Evolutionary conservation across 2,888 invertebrate genomes (phyloP), one percentile per base, ranked within the genome.

Genomic region (Pseudococcus viburni): DNA sequence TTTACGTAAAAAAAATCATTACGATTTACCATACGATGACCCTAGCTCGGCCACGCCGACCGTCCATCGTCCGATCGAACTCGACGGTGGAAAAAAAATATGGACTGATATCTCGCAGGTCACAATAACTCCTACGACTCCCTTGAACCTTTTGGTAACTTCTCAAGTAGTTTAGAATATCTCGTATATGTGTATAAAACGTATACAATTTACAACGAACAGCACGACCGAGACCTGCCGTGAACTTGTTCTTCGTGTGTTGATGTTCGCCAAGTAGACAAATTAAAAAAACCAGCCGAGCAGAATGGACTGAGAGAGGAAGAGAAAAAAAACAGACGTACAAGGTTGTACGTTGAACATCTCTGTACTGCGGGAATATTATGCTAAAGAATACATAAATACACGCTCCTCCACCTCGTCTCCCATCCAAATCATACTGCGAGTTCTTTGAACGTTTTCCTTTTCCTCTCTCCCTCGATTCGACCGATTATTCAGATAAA

Each of bases 191-290:
- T n/a, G n/a, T n/a, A 19, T 59, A 19, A 42, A 8, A 42, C 42
- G 42, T 22, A 26, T 83, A 46, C 80, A 83, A 83, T 83, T 83
- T 83, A 83, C 80, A 42, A 83, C 80, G 46, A 83, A 83, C 42
- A 46, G 80, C 80, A 83, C 80, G 80, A 83, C 80, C 80, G 80
- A 83, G 80, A 39, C 80, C 80, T 83, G 80, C 80, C 80, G 80
- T 83, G 80, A 83, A 83, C 80, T 83, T 83, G 80, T 83, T 83
- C 80, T 83, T 83, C 80, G 80, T 83, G 80, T 83, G 80, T 83
- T 83, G 80, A 83, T 83, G 80, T 83, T 83, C 80, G 80, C 80
- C 80, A 83, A 83, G 80, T 83, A 83, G 80, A 83, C 80, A 83
- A 83, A 83, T 83, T 83, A 83, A 83, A 83, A 64, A 83, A 83